phyloP scores from a whole-genome alignment of 2,113 vertebrate genomes.

The Mus musculus region DNA sequence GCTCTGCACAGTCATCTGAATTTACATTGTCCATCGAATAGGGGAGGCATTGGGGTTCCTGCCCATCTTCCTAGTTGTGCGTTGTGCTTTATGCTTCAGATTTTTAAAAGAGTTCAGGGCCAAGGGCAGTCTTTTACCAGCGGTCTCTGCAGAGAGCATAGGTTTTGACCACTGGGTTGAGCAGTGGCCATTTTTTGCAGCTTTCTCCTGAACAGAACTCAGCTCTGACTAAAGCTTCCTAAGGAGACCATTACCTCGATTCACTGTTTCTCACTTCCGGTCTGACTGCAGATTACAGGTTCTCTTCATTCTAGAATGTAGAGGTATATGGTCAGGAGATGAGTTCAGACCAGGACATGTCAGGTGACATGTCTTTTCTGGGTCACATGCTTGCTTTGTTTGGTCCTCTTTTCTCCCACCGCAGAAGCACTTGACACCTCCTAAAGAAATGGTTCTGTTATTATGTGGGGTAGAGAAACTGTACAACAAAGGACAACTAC shows the following conservation, averaged over 20 bases:
- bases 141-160: too few relatives aligned
- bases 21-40: not conserved
- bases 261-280: not conserved
- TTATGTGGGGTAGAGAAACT: not conserved
- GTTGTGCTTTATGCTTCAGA: not conserved
- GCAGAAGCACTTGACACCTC: not conserved
- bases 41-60: not conserved
- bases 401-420: not conserved
- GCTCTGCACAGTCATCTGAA: not conserved
- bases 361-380: not conserved
- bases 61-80: rapidly evolving
- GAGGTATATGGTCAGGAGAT: not conserved
- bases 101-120: not conserved
- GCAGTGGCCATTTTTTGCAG: not conserved
- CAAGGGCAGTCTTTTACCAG: rapidly evolving
- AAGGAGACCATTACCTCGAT: not conserved
- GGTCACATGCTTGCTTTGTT: not conserved
- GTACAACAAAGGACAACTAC: not conserved
- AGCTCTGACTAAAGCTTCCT: not conserved
- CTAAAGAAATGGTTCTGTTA: not conserved
- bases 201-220: not conserved
- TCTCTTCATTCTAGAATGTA: not conserved
- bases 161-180: not conserved
- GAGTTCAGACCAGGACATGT: not conserved
- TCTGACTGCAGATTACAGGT: not conserved